phyloP scores from a whole-genome alignment of 1,140 invertebrate genomes.

The Brachionus rubens region DNA sequence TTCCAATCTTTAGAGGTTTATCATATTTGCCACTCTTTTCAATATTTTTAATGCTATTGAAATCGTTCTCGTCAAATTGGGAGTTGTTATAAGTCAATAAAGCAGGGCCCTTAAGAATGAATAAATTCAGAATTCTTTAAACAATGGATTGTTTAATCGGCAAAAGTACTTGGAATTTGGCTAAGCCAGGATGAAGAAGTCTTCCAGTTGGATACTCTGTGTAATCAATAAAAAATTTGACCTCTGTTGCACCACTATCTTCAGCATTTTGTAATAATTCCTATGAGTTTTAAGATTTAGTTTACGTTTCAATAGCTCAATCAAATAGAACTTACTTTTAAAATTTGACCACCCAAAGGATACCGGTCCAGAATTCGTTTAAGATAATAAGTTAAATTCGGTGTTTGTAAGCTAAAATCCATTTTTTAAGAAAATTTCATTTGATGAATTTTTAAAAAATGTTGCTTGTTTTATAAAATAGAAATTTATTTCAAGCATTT shows the following conservation, averaged over 20 bases:
- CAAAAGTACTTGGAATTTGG: slow-evolving; percentile 19
- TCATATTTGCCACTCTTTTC: slow-evolving; percentile 52
- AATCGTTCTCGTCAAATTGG: slow-evolving; percentile 52
- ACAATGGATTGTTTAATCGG: too few relatives aligned
- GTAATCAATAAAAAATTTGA: slow-evolving; percentile 54
- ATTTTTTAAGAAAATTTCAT: too few relatives aligned
- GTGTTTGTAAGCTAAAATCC: slow-evolving; percentile 35
- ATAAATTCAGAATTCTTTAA: background rate
- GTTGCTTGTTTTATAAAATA: too few relatives aligned
- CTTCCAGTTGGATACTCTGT: slow-evolving; percentile 48
- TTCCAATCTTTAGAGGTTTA: slow-evolving; percentile 53
- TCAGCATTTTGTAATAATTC: slow-evolving; percentile 61
- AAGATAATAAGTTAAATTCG: background rate
- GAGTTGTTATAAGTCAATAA: slow-evolving; percentile 55
- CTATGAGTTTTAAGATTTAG: too few relatives aligned
- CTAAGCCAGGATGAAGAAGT: slow-evolving; percentile 45
- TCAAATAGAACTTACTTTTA: background rate
- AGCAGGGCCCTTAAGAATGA: slow-evolving; percentile 52
- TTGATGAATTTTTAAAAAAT: too few relatives aligned
- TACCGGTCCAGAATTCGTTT: slow-evolving; percentile 9
- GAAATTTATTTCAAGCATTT: too few relatives aligned
- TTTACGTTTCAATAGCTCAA: too few relatives aligned
- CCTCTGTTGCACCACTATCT: slow-evolving; percentile 55
- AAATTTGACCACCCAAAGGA: slow-evolving; percentile 27
- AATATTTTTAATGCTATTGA: slow-evolving; percentile 53